phyloP scores from a whole-genome alignment of 2,888 invertebrate genomes.

The Dynastes grantii region DNA sequence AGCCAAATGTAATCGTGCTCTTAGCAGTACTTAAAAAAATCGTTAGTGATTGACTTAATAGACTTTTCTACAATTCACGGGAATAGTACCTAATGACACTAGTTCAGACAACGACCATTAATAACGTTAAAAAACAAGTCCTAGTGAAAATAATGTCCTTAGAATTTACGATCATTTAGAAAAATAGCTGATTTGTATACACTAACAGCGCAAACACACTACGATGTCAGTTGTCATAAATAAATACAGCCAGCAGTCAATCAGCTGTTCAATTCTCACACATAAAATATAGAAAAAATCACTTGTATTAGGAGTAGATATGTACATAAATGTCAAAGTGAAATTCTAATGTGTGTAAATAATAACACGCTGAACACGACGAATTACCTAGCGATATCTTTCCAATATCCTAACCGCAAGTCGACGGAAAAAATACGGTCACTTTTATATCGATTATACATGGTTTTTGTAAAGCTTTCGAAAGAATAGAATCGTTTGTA shows the following conservation, averaged over 20 bases:
- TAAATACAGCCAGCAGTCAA: conserved; percentile 10
- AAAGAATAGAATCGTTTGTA: neutral
- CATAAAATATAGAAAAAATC: conserved; percentile 4
- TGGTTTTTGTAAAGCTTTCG: neutral
- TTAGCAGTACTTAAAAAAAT: no score
- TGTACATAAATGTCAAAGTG: conserved; percentile 24
- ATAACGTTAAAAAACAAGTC: neutral
- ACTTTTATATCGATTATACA: neutral
- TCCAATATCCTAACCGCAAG: neutral
- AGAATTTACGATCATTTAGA: neutral
- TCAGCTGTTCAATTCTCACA: conserved; percentile 28
- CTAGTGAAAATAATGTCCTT: neutral
- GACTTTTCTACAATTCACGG: no score
- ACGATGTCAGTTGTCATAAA: neutral
- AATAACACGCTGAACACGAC: neutral
- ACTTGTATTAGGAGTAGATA: conserved; percentile 7
- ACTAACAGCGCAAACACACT: conserved; percentile 9
- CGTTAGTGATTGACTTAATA: no score
- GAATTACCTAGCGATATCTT: conserved; percentile 18
- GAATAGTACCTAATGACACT: neutral
- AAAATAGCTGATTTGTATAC: conserved; percentile 3
- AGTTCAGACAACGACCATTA: conserved; percentile 8
- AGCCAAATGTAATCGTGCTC: no score
- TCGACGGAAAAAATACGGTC: neutral
- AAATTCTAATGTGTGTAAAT: conserved; percentile 13